Base-by-base conservation (phyloP, 1,140 invertebrate genomes). In the Drosophila lowei region DNA sequence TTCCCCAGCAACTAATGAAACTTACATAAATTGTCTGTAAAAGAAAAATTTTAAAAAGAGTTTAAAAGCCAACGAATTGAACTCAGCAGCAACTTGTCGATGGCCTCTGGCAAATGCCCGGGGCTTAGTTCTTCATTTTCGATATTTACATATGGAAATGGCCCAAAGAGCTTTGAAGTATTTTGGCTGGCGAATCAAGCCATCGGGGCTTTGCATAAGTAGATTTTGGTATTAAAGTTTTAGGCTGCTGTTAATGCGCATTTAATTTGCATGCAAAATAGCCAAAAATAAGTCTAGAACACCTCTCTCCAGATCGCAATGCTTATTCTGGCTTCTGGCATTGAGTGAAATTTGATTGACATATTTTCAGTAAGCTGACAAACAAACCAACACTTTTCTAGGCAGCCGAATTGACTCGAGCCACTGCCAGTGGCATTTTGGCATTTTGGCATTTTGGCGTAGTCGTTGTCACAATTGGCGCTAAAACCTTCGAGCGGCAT, bases 361-460 rank as follows among this genome's bases (percentile, higher is more conserved):
- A 79, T 80, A 84, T 80, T 85, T 85, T 85, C 77, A 76, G 66
- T 77, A 85, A 85, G 80, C 80, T 84, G 76, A 79, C 80, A 72
- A 65, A 63, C 73, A 72, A 84, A 47, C 41, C 38, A 65, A 72
- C 47, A 79, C 56, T 71, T 74, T 63, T 70, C 43, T 52, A 54
- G 68, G 55, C 66, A 38, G 16, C n/a, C 11, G 48, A 66, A 46
- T 53, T 48, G 70, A 57, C 42, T 59, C 74, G 44, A 56, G 57
- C 56, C 54, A 57, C 50, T 64, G 77, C 55, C 59, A 41, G 48
- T 64, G 76, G 42, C 59, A 41, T 50, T 79, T 23, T 25, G 65
- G 77, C 60, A 73, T 60, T 55, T 53, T 73, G 6, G 28, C 28
- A 30, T n/a, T n/a, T n/a, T n/a, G n/a, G n/a, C n/a, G n/a, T 9